Conservation (phyloP, 2,797 vertebrate genomes). For the Tauraco hartlaubi region DNA sequence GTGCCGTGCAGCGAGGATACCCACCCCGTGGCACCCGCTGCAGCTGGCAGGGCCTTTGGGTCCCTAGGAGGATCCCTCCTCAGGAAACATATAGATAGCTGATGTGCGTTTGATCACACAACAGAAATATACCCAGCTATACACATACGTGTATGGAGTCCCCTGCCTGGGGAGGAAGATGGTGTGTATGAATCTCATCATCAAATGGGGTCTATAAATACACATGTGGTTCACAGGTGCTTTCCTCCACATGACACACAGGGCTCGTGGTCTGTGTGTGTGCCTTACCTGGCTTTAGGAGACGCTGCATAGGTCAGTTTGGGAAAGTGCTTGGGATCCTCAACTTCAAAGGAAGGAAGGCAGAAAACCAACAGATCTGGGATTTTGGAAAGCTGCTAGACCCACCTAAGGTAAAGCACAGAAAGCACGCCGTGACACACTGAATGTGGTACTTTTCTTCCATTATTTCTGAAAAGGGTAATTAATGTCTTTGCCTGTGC, state of each 20-base stretch:
- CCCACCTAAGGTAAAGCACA: background rate
- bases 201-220: rapidly evolving
- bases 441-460: background rate
- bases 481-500: background rate
- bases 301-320: background rate
- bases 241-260: background rate
- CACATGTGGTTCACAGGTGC: rapidly evolving
- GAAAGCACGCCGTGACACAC: background rate
- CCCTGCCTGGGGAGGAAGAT: background rate
- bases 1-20: background rate
- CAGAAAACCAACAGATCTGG: background rate
- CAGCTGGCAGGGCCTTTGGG: background rate
- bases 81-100: background rate
- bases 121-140: background rate
- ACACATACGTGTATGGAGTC: rapidly evolving
- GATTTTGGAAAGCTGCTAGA: background rate
- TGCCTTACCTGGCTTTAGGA: background rate
- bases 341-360: background rate
- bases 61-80: background rate
- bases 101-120: background rate
- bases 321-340: background rate
- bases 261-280: background rate
- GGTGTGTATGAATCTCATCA: background rate
- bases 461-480: background rate
- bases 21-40: rapidly evolving